Evolutionary conservation across 2,797 vertebrate species (phyloP), one percentile per base, ranked within the genome.

Genomic region (Acanthis flammea): DNA sequence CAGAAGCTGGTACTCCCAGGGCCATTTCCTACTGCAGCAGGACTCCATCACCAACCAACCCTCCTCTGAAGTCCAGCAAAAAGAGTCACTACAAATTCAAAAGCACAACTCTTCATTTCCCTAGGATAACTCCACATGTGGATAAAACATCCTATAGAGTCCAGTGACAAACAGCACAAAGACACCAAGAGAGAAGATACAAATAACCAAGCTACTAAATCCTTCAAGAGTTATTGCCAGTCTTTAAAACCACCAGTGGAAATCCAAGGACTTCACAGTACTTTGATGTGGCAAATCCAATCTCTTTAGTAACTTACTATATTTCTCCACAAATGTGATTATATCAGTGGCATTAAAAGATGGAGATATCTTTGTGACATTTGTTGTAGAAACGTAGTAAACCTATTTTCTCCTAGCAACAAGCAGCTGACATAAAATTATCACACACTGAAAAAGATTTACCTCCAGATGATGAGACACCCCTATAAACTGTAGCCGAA

Each of bases 21-120:
- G 14, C 11, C 19, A 18, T 7, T n/a, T 63, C 50, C 48, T 19
- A 3, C 37, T 53, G 37, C 51, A 51, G 67, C 47, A 51, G 31
- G 21, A 45, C 31, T 28, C 25, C 7, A 0, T 35, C 53, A 39
- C 16, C 37, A 51, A 23, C 9, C 2, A 3, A 54, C 2, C 3
- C 14, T 19, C 10, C 7, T 23, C 8, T 12, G 2, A 53, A 57
- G 4, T 7, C 6, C 12, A 30, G 30, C 5, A 57, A 76, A 24
- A 42, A 57, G 3, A 66, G 30, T 75, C 42, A 23, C 31, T 41
- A 35, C 3, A 14, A 74, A 60, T 39, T 41, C 39, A 61, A 74
- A 83, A 77, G 11, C 10, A 65, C 24, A 41, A 14, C n/a, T 62
- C 10, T 55, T 35, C 12, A 6, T 62, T 78, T 78, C 62, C 57